A percentile compares a stretch with the other conserved stretches of the same genome.
Conservation (phyloP, 2,797 vertebrate genomes). For the Avahi laniger region DNA sequence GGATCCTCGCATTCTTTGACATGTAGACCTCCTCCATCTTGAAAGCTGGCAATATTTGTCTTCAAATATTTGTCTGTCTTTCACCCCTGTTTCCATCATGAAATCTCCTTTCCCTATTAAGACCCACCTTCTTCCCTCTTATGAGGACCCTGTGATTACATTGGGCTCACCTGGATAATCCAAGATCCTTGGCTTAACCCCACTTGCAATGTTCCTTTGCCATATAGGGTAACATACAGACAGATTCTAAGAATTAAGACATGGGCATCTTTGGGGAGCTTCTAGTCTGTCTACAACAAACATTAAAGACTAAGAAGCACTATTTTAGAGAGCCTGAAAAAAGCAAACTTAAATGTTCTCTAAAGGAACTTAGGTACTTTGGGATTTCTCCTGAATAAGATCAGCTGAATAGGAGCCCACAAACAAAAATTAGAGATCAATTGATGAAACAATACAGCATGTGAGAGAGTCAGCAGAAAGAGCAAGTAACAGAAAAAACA, state of each 20-base stretch:
- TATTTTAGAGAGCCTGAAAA: not conserved
- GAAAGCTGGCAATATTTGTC: not conserved
- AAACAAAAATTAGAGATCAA: not conserved
- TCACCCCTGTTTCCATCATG: not conserved
- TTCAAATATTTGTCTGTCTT: not conserved
- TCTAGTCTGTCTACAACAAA: not conserved
- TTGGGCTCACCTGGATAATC: not conserved
- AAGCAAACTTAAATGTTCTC: not conserved
- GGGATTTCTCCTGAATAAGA: not conserved
- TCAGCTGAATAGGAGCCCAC: not conserved
- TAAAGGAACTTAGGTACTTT: not conserved
- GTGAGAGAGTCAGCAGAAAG: not conserved
- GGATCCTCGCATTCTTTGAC: not conserved
- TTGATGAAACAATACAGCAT: not conserved
- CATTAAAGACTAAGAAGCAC: not conserved
- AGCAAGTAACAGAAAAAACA: not conserved
- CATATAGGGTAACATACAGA: not conserved
- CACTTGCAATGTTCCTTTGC: not conserved
- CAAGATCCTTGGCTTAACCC: not conserved
- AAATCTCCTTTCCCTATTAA: not conserved
- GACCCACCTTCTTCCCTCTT: not conserved
- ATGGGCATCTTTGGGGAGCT: not conserved
- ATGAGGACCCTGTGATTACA: not conserved
- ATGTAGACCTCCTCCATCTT: not conserved
- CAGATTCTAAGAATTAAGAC: not conserved